These are phyloP conservation scores for Syngnathus acus DNA, from an alignment of 2,797 vertebrate genomes.

Conservation along the genomic window DNA sequence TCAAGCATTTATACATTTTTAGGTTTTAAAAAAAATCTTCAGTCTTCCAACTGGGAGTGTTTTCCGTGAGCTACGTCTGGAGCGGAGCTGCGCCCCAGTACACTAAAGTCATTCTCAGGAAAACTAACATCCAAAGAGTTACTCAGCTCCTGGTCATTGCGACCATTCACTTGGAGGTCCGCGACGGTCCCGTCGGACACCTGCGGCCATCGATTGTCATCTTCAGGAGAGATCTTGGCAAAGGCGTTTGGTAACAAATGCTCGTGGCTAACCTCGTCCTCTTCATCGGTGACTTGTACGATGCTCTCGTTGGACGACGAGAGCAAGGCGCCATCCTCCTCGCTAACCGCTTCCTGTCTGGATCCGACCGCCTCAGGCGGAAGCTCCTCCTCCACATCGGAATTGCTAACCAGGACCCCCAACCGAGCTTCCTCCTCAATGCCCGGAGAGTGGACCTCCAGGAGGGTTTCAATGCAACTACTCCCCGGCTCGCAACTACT, in stretches of 20 bases:
- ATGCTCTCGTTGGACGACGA: slow-evolving; percentile 49
- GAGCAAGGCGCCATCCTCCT: slow-evolving; percentile 28
- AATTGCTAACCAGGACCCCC: not conserved
- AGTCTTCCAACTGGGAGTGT: slow-evolving; percentile 8
- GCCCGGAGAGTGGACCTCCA: slow-evolving; percentile 47
- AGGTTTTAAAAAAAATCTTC: not conserved
- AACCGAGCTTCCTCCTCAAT: slow-evolving; percentile 13
- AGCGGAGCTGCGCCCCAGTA: slow-evolving; percentile 30
- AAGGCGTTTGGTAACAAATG: slow-evolving; percentile 19
- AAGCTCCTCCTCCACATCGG: not conserved
- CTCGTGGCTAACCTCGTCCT: slow-evolving; percentile 10
- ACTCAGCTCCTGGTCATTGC: slow-evolving; percentile 1
- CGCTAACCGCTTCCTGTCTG: slow-evolving; percentile 2
- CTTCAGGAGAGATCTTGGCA: slow-evolving; percentile 11
- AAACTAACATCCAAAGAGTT: slow-evolving; percentile 17
- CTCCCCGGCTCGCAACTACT: slow-evolving; percentile 19
- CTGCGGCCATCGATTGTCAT: slow-evolving; percentile 14
- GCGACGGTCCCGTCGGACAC: slow-evolving; percentile 13
- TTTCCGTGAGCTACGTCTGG: slow-evolving; percentile 5
- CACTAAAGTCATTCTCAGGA: slow-evolving; percentile 41
- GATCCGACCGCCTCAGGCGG: not conserved
- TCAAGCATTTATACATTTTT: not conserved
- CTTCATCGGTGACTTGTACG: slow-evolving; percentile 49
- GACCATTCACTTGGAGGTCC: slow-evolving; percentile 33
- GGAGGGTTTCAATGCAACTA: slow-evolving; percentile 40